Evolutionary conservation across 2,797 vertebrate species (phyloP).

Genomic region (Rhabdomys pumilio): DNA sequence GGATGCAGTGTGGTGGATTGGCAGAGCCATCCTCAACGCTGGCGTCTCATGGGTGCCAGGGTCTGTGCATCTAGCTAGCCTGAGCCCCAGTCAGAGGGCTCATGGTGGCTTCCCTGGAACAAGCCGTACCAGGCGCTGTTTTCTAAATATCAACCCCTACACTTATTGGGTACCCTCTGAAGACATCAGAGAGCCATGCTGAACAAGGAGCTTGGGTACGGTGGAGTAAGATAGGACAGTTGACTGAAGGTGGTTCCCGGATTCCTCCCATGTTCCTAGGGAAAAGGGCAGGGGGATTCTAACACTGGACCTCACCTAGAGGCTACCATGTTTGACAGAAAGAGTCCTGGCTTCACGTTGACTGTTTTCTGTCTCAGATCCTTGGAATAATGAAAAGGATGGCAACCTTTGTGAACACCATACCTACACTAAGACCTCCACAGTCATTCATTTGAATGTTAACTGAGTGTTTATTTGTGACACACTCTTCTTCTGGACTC

Average conservation of each 20-base stretch:
- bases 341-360: background rate
- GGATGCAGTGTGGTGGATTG: too few relatives aligned
- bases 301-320: too few relatives aligned
- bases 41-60: too few relatives aligned
- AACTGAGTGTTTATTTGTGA: background rate
- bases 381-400: background rate
- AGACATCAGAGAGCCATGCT: conserved; percentile 7
- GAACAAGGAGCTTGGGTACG: background rate
- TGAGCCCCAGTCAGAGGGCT: too few relatives aligned
- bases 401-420: background rate
- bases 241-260: background rate
- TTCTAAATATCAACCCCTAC: background rate
- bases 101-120: too few relatives aligned
- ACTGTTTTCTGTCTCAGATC: background rate
- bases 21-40: too few relatives aligned
- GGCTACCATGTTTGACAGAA: background rate
- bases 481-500: conserved; percentile 29
- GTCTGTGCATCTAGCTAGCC: too few relatives aligned
- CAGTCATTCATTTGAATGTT: background rate
- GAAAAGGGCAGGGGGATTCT: background rate
- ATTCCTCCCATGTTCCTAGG: background rate
- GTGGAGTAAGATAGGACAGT: background rate
- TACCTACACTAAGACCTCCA: background rate
- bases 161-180: background rate
- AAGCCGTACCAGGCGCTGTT: too few relatives aligned